These are phyloP conservation scores for Australoheros scitulus DNA, from an alignment of 2,113 vertebrate genomes.

Conservation along the genomic window DNA sequence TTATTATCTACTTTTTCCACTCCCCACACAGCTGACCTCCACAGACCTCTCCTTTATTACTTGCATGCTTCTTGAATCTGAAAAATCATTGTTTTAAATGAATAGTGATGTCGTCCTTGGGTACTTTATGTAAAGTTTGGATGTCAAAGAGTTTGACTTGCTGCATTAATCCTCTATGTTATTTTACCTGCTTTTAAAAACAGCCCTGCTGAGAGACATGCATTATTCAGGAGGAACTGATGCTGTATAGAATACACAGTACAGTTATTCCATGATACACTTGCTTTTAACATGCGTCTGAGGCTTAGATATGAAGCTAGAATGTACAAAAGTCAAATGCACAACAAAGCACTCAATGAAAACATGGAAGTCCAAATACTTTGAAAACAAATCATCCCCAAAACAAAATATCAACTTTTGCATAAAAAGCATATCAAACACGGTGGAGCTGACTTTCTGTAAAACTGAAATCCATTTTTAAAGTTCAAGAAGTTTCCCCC, in stretches of 20 bases:
- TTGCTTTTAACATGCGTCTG: neutral
- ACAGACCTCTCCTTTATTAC: neutral
- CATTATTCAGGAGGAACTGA: neutral
- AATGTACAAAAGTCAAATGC: neutral
- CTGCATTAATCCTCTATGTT: neutral
- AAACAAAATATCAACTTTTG: neutral
- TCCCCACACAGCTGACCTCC: slow-evolving; percentile 17
- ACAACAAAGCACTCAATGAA: neutral
- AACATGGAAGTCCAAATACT: neutral
- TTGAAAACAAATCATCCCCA: neutral
- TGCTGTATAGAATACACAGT: neutral
- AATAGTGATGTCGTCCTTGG: neutral
- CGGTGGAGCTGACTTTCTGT: neutral
- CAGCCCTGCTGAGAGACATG: neutral
- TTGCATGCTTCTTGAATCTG: neutral
- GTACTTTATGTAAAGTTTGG: neutral
- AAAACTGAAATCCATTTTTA: neutral
- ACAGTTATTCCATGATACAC: neutral
- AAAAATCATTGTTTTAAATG: slow-evolving; percentile 15
- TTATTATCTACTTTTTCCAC: neutral
- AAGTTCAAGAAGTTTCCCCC: neutral
- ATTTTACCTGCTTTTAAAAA: neutral
- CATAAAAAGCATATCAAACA: neutral
- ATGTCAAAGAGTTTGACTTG: neutral
- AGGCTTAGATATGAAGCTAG: neutral